phyloP scores from a whole-genome alignment of 2,113 vertebrate species.

The Pantherophis guttatus region DNA sequence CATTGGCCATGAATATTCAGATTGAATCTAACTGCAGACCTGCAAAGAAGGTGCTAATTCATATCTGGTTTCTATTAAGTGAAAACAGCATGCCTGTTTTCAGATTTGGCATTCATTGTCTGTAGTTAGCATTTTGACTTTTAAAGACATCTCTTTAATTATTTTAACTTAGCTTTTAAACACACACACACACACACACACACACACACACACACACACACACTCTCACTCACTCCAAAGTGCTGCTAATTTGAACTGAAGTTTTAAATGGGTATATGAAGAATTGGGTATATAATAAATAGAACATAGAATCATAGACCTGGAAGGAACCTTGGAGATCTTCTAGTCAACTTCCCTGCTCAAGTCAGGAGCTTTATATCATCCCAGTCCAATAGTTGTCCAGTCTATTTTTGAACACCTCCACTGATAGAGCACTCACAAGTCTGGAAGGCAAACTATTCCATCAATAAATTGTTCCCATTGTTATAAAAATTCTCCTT shows the following conservation, averaged over 20 bases:
- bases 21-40: background rate
- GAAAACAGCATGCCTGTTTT: slow-evolving; percentile 34
- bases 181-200: background rate
- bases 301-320: background rate
- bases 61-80: slow-evolving; percentile 40
- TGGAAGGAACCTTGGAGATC: background rate
- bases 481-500: background rate
- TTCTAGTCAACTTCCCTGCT: background rate
- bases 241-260: slow-evolving; percentile 22
- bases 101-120: slow-evolving; percentile 36
- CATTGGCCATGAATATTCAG: background rate
- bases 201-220: background rate
- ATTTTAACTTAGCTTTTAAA: slow-evolving; percentile 18
- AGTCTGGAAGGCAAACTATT: background rate
- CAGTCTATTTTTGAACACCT: background rate
- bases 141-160: slow-evolving; percentile 22
- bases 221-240: background rate
- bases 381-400: background rate
- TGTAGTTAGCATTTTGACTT: slow-evolving; percentile 6
- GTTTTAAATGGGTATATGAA: slow-evolving; percentile 25
- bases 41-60: slow-evolving; percentile 42
- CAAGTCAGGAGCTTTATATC: background rate
- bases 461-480: background rate
- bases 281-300: slow-evolving; percentile 32
- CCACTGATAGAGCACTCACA: background rate